A percentile compares a stretch with the other conserved stretches of the same genome.
Conservation (phyloP, 2,888 invertebrate genomes). For the Apocheima hispidaria region DNA sequence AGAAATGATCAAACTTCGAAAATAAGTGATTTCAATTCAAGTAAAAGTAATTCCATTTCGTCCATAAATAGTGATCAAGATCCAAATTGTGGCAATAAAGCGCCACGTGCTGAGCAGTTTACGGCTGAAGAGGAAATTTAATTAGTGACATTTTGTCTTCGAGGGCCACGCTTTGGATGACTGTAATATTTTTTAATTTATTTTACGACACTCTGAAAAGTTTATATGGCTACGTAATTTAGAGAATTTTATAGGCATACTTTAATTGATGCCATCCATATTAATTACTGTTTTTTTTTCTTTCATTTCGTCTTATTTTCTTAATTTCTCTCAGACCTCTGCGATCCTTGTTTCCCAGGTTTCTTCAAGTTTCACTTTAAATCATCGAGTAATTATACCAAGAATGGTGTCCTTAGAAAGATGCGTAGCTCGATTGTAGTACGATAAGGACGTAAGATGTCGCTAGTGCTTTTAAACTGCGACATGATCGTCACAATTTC, state of each 20-base stretch:
- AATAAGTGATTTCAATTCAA: not conserved
- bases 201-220: constrained; percentile 23
- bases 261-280: constrained; percentile 4
- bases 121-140: constrained; percentile 66
- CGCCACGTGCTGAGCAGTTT: constrained; percentile 68
- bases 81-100: constrained; percentile 66
- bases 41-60: constrained; percentile 47
- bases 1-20: not conserved
- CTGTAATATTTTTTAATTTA: constrained; percentile 64
- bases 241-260: constrained; percentile 8
- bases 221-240: constrained; percentile 24
- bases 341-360: not conserved
- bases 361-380: no score
- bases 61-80: constrained; percentile 69
- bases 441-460: no score
- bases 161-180: constrained; percentile 56
- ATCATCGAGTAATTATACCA: no score
- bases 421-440: no score
- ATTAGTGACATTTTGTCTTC: constrained; percentile 62
- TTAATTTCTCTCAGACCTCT: not conserved
- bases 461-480: no score
- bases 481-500: no score
- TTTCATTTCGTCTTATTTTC: constrained; percentile 1
- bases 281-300: not conserved
- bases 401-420: no score